Evolutionary conservation across 2,888 invertebrate genomes (phyloP), one percentile per base, ranked within the genome.

Genomic region (Heliothis peltigera): DNA sequence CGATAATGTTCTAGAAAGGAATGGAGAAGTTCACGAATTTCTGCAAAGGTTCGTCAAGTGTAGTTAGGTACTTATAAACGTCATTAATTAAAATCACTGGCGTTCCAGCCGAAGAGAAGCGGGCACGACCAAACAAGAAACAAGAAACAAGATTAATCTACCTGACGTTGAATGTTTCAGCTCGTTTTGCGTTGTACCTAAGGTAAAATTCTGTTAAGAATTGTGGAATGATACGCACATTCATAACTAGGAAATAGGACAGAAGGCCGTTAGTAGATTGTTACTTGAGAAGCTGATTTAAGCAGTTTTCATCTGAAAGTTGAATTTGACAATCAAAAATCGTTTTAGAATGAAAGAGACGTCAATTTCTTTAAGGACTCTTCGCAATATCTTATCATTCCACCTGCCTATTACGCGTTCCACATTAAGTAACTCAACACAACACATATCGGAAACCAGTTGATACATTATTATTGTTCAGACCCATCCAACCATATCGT

Each of bases 391-490:
- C 28, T 47, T 22, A 60, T 49, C 19, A 53, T 42, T 52, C 25
- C 54, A 72, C 74, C 51, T 80, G 63, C 39, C 32, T 18, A 57
- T 61, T 55, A 59, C 46, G 52, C 49, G 48, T 55, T 52, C 35
- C 43, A 70, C 60, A 66, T 79, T 70, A 54, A 63, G 54, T 65
- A 79, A 75, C 63, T 18, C 43, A 49, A 65, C 59, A 68, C 62
- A 75, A 74, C 66, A 58, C n/a, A 62, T 58, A 66, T 12, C 63
- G 77, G 79, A 65, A 64, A 77, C 66, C 51, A 68, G 70, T 65
- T 80, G 61, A 68, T 65, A 80, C 63, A 70, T 47, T 49, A 65
- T 67, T 69, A 77, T 79, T 79, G 82, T 77, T 77, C 60, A 25
- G 53, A 47, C 43, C 59, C 71, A 75, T 64, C 75, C 75, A 54